Evolutionary conservation across 1,140 invertebrate species (phyloP).

Genomic region (Drosophila sp.): DNA sequence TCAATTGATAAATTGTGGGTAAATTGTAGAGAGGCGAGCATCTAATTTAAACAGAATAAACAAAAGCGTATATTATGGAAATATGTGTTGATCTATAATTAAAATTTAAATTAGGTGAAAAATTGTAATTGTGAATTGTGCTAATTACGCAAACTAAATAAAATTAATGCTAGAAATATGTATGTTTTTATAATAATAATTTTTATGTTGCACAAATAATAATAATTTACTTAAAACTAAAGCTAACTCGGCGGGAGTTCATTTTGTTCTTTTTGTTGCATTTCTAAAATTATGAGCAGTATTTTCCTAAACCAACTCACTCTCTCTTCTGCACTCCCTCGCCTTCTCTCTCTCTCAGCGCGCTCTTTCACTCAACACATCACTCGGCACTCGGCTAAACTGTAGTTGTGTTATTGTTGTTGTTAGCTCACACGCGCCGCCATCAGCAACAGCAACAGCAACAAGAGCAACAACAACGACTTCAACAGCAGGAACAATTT

Average conservation of each 20-base stretch:
- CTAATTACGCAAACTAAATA: no score
- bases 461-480: constrained; percentile 13
- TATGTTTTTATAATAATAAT: background rate
- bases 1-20: constrained; percentile 17
- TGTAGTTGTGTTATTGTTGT: constrained; percentile 50
- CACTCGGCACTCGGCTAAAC: constrained; percentile 8
- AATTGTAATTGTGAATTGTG: no score
- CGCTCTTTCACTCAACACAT: constrained; percentile 46
- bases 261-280: background rate
- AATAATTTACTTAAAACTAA: background rate
- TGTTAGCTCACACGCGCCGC: constrained; percentile 63
- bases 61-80: background rate
- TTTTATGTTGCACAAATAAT: background rate
- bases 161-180: no score
- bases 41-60: constrained; percentile 1
- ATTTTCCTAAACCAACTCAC: background rate
- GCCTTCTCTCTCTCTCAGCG: constrained; percentile 1
- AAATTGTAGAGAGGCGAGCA: background rate
- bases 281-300: constrained; percentile 7
- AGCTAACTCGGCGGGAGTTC: constrained; percentile 4
- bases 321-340: background rate
- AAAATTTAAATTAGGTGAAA: no score
- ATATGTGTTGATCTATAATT: no score
- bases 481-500: constrained; percentile 31
- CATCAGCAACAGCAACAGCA: constrained; percentile 32